Percentiles rank a stretch among this genome's conserved stretches.
Conservation (phyloP, 2,888 invertebrate species). For the Crepidodera aurea region DNA sequence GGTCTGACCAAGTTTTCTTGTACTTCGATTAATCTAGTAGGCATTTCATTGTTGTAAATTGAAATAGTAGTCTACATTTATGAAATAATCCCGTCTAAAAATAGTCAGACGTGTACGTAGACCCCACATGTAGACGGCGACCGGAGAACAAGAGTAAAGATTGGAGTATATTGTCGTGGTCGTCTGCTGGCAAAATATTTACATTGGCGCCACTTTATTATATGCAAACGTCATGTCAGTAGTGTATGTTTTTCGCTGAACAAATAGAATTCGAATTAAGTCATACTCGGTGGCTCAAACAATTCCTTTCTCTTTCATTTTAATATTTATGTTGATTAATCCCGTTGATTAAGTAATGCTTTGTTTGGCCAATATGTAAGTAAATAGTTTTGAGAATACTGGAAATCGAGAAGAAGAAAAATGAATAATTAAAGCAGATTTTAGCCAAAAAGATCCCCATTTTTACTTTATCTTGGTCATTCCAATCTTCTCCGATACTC, state of each 20-base stretch:
- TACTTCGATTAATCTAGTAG: neutral
- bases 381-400: no score
- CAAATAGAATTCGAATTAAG: constrained; percentile 20
- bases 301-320: no score
- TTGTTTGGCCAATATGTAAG: no score
- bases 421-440: no score
- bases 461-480: no score
- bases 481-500: constrained; percentile 68
- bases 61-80: constrained; percentile 41
- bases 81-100: constrained; percentile 31
- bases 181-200: constrained; percentile 48
- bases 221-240: constrained; percentile 50
- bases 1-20: no score
- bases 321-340: no score
- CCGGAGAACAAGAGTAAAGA: constrained; percentile 25
- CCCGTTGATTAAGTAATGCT: no score
- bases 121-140: constrained; percentile 40
- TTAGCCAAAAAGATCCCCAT: no score
- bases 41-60: constrained; percentile 40
- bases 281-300: neutral
- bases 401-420: no score
- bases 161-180: constrained; percentile 39
- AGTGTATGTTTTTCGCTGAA: constrained; percentile 25
- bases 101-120: constrained; percentile 33
- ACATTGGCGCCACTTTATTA: constrained; percentile 53